These are phyloP conservation scores for Apotomis turbidana DNA, from an alignment of 2,888 invertebrate genomes.

Conservation along the genomic window DNA sequence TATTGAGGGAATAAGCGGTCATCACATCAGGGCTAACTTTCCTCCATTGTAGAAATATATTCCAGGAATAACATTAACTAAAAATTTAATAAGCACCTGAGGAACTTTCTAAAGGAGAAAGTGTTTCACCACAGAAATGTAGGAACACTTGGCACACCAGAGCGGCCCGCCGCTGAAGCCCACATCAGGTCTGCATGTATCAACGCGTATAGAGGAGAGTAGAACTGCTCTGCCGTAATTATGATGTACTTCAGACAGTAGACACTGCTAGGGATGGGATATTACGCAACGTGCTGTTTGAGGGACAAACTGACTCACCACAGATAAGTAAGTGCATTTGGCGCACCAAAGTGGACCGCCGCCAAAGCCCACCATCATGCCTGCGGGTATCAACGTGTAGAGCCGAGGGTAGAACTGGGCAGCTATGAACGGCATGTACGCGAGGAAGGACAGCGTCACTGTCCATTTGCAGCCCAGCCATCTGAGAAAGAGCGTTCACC, in stretches of 20 bases:
- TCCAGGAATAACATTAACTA: too few species aligned
- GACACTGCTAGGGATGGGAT: not conserved
- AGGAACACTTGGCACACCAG: conserved; percentile 90
- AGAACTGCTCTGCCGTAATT: not conserved
- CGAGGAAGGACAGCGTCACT: conserved; percentile 91
- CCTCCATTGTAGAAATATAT: too few species aligned
- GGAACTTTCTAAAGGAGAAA: too few species aligned
- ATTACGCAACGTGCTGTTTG: not conserved
- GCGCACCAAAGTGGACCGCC: conserved; percentile 98
- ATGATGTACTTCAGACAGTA: too few species aligned
- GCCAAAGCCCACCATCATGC: conserved; percentile 92
- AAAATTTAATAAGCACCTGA: too few species aligned
- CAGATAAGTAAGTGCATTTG: conserved; percentile 96
- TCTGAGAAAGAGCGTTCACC: conserved; percentile 68
- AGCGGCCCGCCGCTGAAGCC: conserved; percentile 71
- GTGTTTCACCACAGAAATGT: conserved; percentile 83
- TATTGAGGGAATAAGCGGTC: too few species aligned
- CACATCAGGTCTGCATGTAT: conserved; percentile 69
- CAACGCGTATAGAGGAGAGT: too few species aligned
- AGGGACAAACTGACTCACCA: conserved; percentile 77
- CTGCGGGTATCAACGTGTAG: conserved; percentile 92
- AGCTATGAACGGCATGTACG: conserved; percentile 96
- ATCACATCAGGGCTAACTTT: too few species aligned
- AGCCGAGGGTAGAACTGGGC: conserved; percentile 95
- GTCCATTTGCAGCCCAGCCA: conserved; percentile 97